Conservation (phyloP, 2,113 vertebrate species). For the Melanerpes aurifrons region DNA sequence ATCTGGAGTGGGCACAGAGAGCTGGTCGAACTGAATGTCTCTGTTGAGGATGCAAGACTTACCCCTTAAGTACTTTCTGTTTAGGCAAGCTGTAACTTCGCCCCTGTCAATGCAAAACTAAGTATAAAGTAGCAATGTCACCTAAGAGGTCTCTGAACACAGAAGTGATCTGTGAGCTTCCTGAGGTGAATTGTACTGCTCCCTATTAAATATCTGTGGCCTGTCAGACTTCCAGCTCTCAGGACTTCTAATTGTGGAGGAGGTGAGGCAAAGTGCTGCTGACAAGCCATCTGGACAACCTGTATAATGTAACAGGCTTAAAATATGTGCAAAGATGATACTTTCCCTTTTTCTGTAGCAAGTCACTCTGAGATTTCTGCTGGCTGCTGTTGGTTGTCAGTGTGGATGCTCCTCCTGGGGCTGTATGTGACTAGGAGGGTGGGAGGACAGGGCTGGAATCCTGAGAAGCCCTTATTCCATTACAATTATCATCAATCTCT, state of each 20-base stretch:
- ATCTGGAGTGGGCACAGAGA: neutral
- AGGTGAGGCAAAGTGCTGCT: neutral
- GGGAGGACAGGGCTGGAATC: neutral
- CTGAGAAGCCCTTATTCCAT: neutral
- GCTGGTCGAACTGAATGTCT: neutral
- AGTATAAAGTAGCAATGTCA: neutral
- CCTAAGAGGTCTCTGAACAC: neutral
- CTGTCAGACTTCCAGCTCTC: neutral
- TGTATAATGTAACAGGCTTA: neutral
- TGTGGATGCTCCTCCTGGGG: neutral
- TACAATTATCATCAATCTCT: neutral
- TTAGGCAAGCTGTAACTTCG: neutral
- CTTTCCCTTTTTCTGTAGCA: neutral
- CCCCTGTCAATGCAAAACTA: neutral
- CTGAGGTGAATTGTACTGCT: neutral
- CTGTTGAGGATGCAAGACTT: neutral
- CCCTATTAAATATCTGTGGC: neutral
- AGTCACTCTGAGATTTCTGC: neutral
- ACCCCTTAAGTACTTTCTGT: neutral
- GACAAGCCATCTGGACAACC: neutral
- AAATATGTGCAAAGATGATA: neutral
- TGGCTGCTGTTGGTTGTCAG: neutral
- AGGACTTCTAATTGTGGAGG: neutral
- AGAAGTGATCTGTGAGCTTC: neutral
- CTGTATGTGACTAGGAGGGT: rapidly evolving